These are phyloP conservation scores for Astatotilapia flaviijosephi DNA, from an alignment of 2,113 vertebrate species.

Conservation along the genomic window DNA sequence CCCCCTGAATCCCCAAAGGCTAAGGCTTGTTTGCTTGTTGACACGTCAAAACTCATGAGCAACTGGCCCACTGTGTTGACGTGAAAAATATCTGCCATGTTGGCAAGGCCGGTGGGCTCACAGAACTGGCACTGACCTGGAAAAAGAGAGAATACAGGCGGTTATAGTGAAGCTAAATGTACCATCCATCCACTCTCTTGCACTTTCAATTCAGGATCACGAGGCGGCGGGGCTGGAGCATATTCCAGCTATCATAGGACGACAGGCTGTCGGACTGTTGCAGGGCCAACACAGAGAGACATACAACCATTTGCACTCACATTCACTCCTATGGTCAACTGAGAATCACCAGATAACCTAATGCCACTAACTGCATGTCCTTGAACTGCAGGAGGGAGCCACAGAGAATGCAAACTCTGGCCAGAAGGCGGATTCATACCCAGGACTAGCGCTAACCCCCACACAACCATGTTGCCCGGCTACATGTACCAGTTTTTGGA, in stretches of 20 bases:
- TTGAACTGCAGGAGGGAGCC: fast-evolving
- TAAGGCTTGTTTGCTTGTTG: slow-evolving; percentile 90
- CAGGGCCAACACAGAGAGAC: not conserved
- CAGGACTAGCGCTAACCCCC: not conserved
- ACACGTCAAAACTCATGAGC: slow-evolving; percentile 95
- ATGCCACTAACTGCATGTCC: not conserved
- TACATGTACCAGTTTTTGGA: not conserved
- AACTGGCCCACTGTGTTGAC: slow-evolving; percentile 93
- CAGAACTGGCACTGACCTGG: slow-evolving; percentile 97
- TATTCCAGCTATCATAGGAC: fast-evolving
- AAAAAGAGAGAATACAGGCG: not conserved
- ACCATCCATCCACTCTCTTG: not conserved
- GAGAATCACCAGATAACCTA: not conserved
- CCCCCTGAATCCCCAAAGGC: slow-evolving; percentile 95
- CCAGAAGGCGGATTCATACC: not conserved
- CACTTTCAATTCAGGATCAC: not conserved
- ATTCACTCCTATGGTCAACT: not conserved
- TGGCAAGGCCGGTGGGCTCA: slow-evolving; percentile 94
- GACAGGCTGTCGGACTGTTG: not conserved
- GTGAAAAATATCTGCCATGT: slow-evolving; percentile 90
- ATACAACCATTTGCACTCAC: not conserved
- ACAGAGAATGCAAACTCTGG: not conserved
- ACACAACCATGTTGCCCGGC: not conserved
- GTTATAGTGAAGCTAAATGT: not conserved
- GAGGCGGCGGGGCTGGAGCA: fast-evolving